Evolutionary conservation across 92 coral and sea anemone species (phyloP).

Genomic region (Nematostella vectensis): DNA sequence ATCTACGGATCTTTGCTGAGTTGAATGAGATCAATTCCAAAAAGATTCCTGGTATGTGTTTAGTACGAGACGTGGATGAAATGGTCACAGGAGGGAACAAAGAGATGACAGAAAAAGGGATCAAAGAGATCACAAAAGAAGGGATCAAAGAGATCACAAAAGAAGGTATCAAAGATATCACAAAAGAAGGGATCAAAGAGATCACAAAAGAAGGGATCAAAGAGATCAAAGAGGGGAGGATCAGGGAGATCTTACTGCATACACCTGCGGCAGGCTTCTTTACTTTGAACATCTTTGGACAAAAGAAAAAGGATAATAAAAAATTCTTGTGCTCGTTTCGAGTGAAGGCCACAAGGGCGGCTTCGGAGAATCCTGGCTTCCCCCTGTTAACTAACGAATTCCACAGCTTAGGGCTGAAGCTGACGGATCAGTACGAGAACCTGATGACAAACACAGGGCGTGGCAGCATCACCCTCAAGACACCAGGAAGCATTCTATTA

Average conservation of each 20-base stretch:
- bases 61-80: constrained; percentile 19
- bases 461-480: constrained; percentile 16
- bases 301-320: constrained; percentile 20
- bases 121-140: too few relatives aligned
- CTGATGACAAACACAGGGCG: constrained; percentile 41
- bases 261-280: constrained; percentile 58
- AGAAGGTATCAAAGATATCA: too few relatives aligned
- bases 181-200: too few relatives aligned
- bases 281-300: constrained; percentile 53
- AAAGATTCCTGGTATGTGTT: constrained; percentile 58
- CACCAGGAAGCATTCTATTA: constrained; percentile 38
- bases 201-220: too few relatives aligned
- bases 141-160: too few relatives aligned
- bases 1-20: constrained; percentile 14
- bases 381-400: constrained; percentile 41
- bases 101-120: constrained; percentile 21
- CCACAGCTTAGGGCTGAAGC: constrained; percentile 32
- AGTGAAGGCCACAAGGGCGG: constrained; percentile 52
- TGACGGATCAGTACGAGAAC: constrained; percentile 51
- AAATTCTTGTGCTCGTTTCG: constrained; percentile 55
- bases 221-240: too few relatives aligned
- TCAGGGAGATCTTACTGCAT: constrained; percentile 39
- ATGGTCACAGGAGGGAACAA: too few relatives aligned
- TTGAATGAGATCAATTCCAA: constrained; percentile 23
- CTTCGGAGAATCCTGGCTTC: constrained; percentile 67